phyloP scores from a whole-genome alignment of 2,113 vertebrate species.

The Mellivora capensis region DNA sequence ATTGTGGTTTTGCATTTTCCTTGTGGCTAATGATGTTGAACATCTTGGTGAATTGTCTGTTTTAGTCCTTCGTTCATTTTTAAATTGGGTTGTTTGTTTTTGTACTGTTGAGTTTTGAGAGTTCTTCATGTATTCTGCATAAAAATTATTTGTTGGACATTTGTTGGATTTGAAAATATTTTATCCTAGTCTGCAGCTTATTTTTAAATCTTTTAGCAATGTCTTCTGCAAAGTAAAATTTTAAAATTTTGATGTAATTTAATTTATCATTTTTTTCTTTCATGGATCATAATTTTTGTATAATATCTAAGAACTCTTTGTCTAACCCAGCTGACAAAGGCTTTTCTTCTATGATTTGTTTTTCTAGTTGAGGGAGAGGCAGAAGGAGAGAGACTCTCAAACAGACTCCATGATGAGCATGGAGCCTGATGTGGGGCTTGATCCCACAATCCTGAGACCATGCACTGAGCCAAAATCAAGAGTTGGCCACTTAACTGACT shows the following conservation, averaged over 20 bases:
- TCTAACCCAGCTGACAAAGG: not conserved
- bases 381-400: not conserved
- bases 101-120: not conserved
- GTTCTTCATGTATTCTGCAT: not conserved
- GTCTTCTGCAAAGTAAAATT: not conserved
- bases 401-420: not conserved
- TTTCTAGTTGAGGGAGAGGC: too few species aligned
- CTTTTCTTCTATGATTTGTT: not conserved
- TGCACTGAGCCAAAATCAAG: not conserved
- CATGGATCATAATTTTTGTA: not conserved
- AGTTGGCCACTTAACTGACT: not conserved
- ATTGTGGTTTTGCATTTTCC: not conserved
- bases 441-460: not conserved
- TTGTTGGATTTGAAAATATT: not conserved
- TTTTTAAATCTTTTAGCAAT: not conserved
- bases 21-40: not conserved
- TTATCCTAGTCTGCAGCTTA: not conserved
- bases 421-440: not conserved
- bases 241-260: conserved; percentile 1
- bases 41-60: not conserved
- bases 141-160: not conserved
- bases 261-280: not conserved
- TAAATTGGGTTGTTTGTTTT: not conserved
- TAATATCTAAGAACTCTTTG: not conserved
- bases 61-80: not conserved